phyloP scores from a whole-genome alignment of 2,888 invertebrate species.

The Laspeyria flexula region DNA sequence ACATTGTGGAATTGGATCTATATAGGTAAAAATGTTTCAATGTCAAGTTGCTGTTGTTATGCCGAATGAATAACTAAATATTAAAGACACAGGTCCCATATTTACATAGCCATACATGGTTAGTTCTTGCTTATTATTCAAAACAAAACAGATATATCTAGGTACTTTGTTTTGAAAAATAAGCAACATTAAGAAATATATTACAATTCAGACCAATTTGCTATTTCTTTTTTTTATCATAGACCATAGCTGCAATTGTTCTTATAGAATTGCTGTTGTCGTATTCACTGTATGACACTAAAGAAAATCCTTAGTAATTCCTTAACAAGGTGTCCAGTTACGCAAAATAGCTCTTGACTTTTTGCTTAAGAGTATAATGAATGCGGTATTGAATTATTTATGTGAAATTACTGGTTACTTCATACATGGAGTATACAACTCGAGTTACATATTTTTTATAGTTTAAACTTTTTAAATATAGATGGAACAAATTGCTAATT shows the following conservation, averaged over 20 bases:
- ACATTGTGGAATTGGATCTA: not conserved
- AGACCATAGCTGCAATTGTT: not conserved
- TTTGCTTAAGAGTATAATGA: conserved; percentile 21
- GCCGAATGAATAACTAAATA: not conserved
- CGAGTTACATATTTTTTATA: conserved; percentile 40
- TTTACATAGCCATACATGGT: not conserved
- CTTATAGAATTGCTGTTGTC: conserved; percentile 1
- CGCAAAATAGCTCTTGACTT: conserved; percentile 27
- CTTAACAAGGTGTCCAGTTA: conserved; percentile 22
- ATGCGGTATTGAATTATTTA: conserved; percentile 52
- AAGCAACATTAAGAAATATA: not conserved
- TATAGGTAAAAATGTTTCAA: not conserved
- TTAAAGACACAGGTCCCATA: not conserved
- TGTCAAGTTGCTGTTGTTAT: not conserved
- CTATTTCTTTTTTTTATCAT: not conserved
- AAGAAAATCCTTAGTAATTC: conserved; percentile 15
- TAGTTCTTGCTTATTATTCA: not conserved
- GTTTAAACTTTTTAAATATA: conserved; percentile 35
- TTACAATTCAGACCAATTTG: not conserved
- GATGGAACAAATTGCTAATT: conserved; percentile 47
- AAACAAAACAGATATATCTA: too few species aligned
- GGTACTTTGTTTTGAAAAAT: too few species aligned
- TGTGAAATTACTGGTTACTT: conserved; percentile 43
- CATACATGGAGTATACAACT: conserved; percentile 39
- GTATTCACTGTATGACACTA: conserved; percentile 9